A percentile compares a stretch with the other conserved stretches of the same genome.
These are phyloP conservation scores for Tenthredo amoena DNA, from an alignment of 2,888 invertebrate genomes.

Conservation along the genomic window DNA sequence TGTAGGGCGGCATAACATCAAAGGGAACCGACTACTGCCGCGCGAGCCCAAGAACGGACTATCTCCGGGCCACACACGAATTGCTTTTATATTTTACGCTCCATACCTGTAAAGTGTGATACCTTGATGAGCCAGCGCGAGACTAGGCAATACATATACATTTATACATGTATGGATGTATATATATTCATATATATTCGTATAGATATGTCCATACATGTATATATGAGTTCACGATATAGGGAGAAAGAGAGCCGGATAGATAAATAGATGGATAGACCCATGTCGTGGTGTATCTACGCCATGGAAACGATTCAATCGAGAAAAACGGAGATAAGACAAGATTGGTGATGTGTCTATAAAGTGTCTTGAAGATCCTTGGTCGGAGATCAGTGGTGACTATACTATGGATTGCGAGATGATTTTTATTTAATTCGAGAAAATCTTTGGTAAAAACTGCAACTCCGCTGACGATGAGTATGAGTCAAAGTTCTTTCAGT, in stretches of 20 bases:
- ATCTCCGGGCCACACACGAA: constrained; percentile 78
- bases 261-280: constrained; percentile 32
- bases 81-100: constrained; percentile 76
- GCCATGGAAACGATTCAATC: constrained; percentile 17
- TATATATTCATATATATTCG: not conserved
- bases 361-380: not conserved
- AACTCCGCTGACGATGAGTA: not conserved
- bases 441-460: too few species aligned
- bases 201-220: not conserved
- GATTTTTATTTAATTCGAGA: not conserved
- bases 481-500: not conserved
- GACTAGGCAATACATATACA: constrained; percentile 31
- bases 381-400: not conserved
- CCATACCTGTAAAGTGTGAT: constrained; percentile 71
- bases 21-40: constrained; percentile 77
- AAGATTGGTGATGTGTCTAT: constrained; percentile 17
- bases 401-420: not conserved
- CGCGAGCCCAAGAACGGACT: constrained; percentile 78
- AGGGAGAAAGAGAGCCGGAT: not conserved
- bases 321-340: not conserved
- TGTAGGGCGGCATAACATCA: constrained; percentile 71
- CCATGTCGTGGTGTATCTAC: not conserved
- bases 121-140: constrained; percentile 64
- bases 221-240: not conserved
- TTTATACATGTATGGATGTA: not conserved